These are phyloP conservation scores for Cochlearius cochlearius DNA, from an alignment of 2,113 vertebrate genomes.

Conservation along the genomic window DNA sequence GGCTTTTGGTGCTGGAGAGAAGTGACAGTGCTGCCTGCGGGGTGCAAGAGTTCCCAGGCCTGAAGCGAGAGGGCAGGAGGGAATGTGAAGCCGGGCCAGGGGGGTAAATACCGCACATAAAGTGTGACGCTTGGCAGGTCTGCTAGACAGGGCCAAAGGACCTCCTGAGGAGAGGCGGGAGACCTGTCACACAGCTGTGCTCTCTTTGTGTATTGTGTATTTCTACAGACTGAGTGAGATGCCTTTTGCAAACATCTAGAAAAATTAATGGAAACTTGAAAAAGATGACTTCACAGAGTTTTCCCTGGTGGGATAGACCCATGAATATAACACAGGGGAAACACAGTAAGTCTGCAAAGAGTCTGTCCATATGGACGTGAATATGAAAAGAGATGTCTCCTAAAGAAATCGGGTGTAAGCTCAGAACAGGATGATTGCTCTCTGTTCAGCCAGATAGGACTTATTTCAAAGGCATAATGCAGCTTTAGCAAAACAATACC, in stretches of 20 bases:
- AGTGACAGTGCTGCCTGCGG: accelerated
- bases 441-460: not conserved
- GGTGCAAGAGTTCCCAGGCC: not conserved
- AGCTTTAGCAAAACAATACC: not conserved
- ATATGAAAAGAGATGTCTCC: not conserved
- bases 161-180: not conserved
- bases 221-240: not conserved
- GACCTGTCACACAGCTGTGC: not conserved
- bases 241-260: not conserved
- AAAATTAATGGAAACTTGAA: not conserved
- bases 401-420: not conserved
- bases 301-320: not conserved
- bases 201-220: not conserved
- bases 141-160: not conserved
- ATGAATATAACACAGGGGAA: not conserved
- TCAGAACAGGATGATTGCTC: not conserved
- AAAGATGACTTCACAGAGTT: not conserved
- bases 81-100: not conserved
- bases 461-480: not conserved
- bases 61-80: not conserved
- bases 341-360: not conserved
- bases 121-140: not conserved
- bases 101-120: not conserved
- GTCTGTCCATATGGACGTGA: not conserved
- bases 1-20: not conserved